Evolutionary conservation across 2,113 vertebrate species (phyloP).

Genomic region (Oreochromis tanganicae): DNA sequence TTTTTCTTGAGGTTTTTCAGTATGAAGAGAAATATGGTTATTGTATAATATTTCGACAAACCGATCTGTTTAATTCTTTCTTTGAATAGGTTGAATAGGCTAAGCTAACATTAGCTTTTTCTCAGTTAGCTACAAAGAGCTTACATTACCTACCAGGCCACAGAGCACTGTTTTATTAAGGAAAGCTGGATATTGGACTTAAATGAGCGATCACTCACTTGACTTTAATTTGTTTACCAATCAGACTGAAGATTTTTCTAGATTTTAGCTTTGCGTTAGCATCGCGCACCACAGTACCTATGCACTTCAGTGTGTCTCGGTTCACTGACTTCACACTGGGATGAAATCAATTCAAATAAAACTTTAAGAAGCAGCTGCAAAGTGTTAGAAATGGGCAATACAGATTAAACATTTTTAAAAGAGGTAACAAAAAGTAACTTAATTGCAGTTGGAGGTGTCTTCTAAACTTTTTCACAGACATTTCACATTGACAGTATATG

Average conservation of each 20-base stretch:
- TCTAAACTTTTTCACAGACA: background rate
- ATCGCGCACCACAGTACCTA: background rate
- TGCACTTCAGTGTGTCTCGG: background rate
- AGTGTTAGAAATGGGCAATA: background rate
- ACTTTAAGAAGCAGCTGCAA: background rate
- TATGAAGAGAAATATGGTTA: background rate
- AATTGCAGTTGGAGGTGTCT: background rate
- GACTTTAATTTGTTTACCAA: background rate
- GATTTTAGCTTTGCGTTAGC: background rate
- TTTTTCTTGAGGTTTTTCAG: background rate
- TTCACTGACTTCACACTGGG: background rate
- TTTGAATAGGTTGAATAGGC: background rate
- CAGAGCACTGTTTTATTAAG: background rate
- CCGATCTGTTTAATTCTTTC: background rate
- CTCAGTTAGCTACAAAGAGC: background rate
- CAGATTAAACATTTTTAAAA: background rate
- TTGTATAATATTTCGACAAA: background rate
- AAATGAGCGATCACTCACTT: background rate
- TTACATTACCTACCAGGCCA: background rate
- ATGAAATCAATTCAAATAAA: background rate
- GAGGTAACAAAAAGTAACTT: background rate
- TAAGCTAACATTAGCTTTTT: background rate
- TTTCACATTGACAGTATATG: background rate
- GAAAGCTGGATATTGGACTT: background rate
- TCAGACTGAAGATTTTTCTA: background rate